A percentile compares a stretch with the other conserved stretches of the same genome.
phyloP scores from a whole-genome alignment of 2,888 invertebrate species.

The Lithophane semibrunnea region DNA sequence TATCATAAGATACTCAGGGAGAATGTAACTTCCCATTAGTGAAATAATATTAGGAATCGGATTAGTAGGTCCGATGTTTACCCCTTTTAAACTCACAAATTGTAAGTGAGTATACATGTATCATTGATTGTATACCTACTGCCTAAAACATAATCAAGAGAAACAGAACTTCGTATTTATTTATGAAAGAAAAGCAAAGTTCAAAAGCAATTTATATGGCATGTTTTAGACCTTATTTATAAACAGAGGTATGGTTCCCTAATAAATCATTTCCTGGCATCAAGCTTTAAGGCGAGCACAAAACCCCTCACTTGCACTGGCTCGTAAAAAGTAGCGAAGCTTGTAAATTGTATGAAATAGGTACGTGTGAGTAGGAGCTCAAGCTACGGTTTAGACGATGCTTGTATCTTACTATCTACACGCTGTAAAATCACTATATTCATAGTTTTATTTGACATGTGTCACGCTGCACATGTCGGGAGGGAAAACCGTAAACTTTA shows the following conservation, averaged over 20 bases:
- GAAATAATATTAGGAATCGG: neutral
- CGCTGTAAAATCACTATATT: conserved; percentile 36
- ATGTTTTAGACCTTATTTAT: conserved; percentile 7
- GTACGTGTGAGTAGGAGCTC: neutral
- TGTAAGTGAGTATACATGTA: neutral
- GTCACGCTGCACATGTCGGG: conserved; percentile 38
- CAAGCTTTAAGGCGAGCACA: conserved; percentile 12
- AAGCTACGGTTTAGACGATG: conserved; percentile 11
- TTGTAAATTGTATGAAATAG: conserved; percentile 49
- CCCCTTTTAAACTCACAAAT: neutral
- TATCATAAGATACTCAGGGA: neutral
- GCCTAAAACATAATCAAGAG: neutral
- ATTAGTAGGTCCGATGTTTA: neutral
- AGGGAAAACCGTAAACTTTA: conserved; percentile 50
- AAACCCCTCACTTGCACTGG: conserved; percentile 22
- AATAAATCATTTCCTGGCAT: conserved; percentile 23
- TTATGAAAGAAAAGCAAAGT: neutral
- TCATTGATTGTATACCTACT: neutral
- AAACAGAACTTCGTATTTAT: neutral
- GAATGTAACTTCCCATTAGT: neutral
- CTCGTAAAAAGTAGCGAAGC: conserved; percentile 42
- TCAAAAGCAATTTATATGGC: neutral
- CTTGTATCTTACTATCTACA: conserved; percentile 23
- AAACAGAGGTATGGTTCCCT: conserved; percentile 22
- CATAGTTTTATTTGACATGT: conserved; percentile 59